phyloP scores from a whole-genome alignment of 2,888 invertebrate species.

The Chrysina gloriosa region DNA sequence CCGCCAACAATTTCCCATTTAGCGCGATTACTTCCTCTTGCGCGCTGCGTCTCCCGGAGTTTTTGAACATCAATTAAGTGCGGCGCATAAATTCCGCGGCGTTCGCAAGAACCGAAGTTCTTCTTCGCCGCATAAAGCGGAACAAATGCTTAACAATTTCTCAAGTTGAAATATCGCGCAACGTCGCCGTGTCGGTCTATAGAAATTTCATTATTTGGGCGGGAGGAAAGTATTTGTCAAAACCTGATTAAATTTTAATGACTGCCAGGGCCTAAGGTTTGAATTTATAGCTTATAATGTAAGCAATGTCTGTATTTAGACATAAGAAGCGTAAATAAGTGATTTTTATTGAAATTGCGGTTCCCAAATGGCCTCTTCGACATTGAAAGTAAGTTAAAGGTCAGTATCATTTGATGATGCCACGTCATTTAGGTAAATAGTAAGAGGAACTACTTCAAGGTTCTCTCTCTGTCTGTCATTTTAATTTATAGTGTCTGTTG shows the following conservation, averaged over 20 bases:
- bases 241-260: conserved; percentile 58
- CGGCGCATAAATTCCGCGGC: conserved; percentile 55
- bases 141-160: conserved; percentile 58
- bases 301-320: too few species aligned
- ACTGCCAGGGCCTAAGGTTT: conserved; percentile 38
- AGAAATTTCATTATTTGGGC: conserved; percentile 59
- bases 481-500: too few species aligned
- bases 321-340: too few species aligned
- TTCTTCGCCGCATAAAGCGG: conserved; percentile 49
- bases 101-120: conserved; percentile 18
- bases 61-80: conserved; percentile 57
- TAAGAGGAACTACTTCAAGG: too few species aligned
- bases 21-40: conserved; percentile 5
- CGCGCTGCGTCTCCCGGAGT: conserved; percentile 39
- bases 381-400: too few species aligned
- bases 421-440: too few species aligned
- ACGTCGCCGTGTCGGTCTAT: conserved; percentile 51
- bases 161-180: conserved; percentile 51
- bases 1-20: background rate
- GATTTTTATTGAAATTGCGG: too few species aligned
- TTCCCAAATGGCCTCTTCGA: too few species aligned
- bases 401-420: too few species aligned
- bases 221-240: conserved; percentile 55
- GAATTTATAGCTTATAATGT: too few species aligned
- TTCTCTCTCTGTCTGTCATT: too few species aligned